Evolutionary conservation across 2,888 invertebrate species (phyloP), one percentile per base, ranked within the genome.

Genomic region (Artemia sinica): DNA sequence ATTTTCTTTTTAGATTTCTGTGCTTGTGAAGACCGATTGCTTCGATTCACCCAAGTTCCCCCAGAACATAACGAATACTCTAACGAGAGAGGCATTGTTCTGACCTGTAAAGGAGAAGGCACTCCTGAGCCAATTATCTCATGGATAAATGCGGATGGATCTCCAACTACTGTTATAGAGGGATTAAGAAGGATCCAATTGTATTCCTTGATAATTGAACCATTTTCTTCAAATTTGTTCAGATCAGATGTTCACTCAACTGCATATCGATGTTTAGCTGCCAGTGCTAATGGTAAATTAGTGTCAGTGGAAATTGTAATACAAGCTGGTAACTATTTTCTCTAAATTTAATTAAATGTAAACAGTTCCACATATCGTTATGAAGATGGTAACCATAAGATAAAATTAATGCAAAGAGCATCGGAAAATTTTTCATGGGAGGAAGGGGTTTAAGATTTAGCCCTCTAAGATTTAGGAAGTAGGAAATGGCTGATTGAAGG

Each of bases 11-110:
- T 8, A 58, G 63, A 28, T 58, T 58, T 58, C 28, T 18, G n/a
- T 58, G 9, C 8, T 28, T 58, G 63, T 58, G 63, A 58, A 10
- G 28, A 58, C 1, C 14, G 9, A 18, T n/a, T n/a, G 28, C 63
- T 28, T 58, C 63, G 63, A 28, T 58, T 58, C 10, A 28, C 28
- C 12, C 63, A 58, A 10, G 14, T 58, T 58, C 63, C 63, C 63
- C 8, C 11, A n/a, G 63, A 58, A 28, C 63, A 58, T n/a, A 58
- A 58, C 28, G 63, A 58, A 18, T 58, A 58, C 63, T 58, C 63
- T n/a, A 58, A 58, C 63, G 63, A 58, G 9, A 58, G 63, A 58
- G 63, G 63, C n/a, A 28, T 58, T n/a, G 63, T 58, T n/a, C 63
- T 58, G 28, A 58, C 14, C 63, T 58, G 63, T 9, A n/a, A n/a